Evolutionary conservation across 2,113 vertebrate species (phyloP).

Genomic region (Hiodon tergisus): DNA sequence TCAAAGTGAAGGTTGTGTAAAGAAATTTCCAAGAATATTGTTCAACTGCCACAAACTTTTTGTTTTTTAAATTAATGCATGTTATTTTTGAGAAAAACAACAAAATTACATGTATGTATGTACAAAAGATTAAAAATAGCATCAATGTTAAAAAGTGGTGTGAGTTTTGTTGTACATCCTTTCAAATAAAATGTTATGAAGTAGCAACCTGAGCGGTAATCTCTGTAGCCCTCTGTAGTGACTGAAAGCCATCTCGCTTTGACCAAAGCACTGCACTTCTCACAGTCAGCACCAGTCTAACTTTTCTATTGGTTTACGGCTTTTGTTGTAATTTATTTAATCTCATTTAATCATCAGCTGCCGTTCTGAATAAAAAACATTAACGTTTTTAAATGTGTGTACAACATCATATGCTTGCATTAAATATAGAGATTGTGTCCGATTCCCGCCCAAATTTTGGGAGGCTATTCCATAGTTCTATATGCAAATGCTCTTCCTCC

Average conservation of each 20-base stretch:
- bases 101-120: constrained; percentile 32
- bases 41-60: constrained; percentile 18
- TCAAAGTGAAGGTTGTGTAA: constrained; percentile 2
- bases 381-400: too few relatives aligned
- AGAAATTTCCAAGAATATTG: constrained; percentile 14
- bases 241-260: not conserved
- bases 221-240: not conserved
- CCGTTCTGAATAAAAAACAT: too few relatives aligned
- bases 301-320: too few relatives aligned
- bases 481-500: too few relatives aligned
- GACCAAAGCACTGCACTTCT: not conserved
- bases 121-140: constrained; percentile 31
- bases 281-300: too few relatives aligned
- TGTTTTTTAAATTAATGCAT: constrained; percentile 17
- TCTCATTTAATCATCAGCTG: too few relatives aligned
- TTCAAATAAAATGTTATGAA: constrained; percentile 54
- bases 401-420: too few relatives aligned
- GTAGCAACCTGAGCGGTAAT: constrained; percentile 11
- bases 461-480: too few relatives aligned
- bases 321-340: too few relatives aligned
- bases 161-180: constrained; percentile 53
- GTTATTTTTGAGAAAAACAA: constrained; percentile 26
- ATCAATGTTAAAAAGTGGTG: constrained; percentile 40
- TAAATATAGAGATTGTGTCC: too few relatives aligned
- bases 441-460: too few relatives aligned